Evolutionary conservation across 2,797 vertebrate species (phyloP).

Genomic region (Nannoperca obscura): DNA sequence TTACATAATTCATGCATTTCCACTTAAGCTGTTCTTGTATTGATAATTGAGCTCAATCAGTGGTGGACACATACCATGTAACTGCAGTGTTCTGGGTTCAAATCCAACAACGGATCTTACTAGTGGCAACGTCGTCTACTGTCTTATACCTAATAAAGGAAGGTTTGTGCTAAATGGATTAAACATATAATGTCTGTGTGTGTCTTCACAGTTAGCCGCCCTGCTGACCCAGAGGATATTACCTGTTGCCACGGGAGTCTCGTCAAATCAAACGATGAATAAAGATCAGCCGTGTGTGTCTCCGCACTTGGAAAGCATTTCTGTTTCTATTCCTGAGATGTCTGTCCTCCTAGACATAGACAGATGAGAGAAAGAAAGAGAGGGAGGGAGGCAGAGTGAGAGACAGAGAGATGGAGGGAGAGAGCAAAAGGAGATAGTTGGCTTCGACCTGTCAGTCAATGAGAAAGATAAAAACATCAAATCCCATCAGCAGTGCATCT

Average conservation of each 20-base stretch:
- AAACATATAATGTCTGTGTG: slow-evolving; percentile 1
- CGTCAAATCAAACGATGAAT: slow-evolving; percentile 67
- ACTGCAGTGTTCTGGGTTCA: background rate
- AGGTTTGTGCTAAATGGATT: background rate
- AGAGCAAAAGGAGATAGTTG: slow-evolving; percentile 47
- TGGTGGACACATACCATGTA: background rate
- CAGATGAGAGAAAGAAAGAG: slow-evolving; percentile 26
- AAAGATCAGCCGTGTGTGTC: slow-evolving; percentile 68
- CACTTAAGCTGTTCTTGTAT: background rate
- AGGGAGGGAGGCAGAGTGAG: background rate
- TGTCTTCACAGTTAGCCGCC: slow-evolving; percentile 16
- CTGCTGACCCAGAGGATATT: slow-evolving; percentile 48
- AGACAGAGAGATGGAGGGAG: slow-evolving; percentile 7
- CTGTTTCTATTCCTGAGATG: slow-evolving; percentile 61
- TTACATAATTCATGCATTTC: background rate
- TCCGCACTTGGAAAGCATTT: slow-evolving; percentile 35
- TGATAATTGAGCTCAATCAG: background rate
- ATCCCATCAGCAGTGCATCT: slow-evolving; percentile 52
- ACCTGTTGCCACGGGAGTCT: slow-evolving; percentile 45
- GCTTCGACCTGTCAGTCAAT: slow-evolving; percentile 59
- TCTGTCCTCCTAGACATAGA: slow-evolving; percentile 55
- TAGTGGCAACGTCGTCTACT: background rate
- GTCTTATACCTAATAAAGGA: background rate
- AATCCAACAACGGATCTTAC: background rate
- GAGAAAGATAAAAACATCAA: slow-evolving; percentile 47